Base-by-base conservation (phyloP, 2,888 invertebrate genomes). In the Dinocampus coccinellae region DNA sequence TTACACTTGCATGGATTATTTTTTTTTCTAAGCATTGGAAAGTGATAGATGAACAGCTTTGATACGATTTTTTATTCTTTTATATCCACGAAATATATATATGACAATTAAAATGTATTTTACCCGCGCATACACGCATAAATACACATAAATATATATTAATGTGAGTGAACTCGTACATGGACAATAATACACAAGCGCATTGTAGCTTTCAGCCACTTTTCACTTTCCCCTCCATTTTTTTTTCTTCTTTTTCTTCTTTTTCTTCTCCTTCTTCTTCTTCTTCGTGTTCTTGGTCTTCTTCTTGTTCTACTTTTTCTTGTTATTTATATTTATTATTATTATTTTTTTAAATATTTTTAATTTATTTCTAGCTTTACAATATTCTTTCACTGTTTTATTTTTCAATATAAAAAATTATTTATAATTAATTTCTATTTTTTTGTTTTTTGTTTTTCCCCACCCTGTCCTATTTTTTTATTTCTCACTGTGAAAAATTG, bases 1-100 rank as follows among this genome's bases (percentile, higher is more conserved):
- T 96, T 91, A 96, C 96, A 95, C 92, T 96, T 96, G 90, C 95
- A 93, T 88, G 96, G 96, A 90, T 96, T 96, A 88, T 95, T 95
- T 92, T 95, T 95, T 91, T 96, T 95, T 88, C 96, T 91, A 89
- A 96, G 91, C 96, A 96, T 96, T 78, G 83, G 84, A 78, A 79
- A 77, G 72, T 47, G 39, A 42, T 61, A 60, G n/a, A 52, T 39
- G 47, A 64, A 62, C 69, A 63, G 42, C 34, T 57, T 63, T 47
- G 55, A 20, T 58, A 33, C 16, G 29, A 16, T 34, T 16, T n/a
- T 13, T 33, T 58, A n/a, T 0, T n/a, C 33, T 34, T 58, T n/a
- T n/a, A 33, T 3, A 47, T 7, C 16, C 47, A 47, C 16, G 16
- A 47, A 16, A 47, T 39, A 53, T 13, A 58, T 58, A 16, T n/a